Evolutionary conservation across 2,797 vertebrate species (phyloP), one percentile per base, ranked within the genome.

Genomic region (Melopsittacus undulatus): DNA sequence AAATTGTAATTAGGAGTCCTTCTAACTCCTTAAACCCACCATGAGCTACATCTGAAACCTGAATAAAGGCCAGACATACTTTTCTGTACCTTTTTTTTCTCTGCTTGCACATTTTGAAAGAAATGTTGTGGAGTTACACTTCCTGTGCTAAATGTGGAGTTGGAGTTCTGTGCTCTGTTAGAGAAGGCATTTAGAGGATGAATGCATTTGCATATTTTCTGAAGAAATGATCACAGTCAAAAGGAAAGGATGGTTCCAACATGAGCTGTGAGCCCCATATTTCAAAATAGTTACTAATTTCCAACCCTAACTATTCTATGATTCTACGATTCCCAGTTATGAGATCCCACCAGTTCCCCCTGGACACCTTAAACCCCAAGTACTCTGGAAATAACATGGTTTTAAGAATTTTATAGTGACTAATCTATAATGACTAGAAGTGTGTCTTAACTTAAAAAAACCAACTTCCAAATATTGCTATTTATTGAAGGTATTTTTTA

Each of bases 201-300:
- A 94, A 94, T 90, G 64, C 46, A 96, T 96, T 95, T 97, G 91
- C 93, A 92, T 94, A 93, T 94, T 94, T 92, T 91, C 88, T 89
- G 87, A 87, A 91, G 93, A 89, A 94, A 67, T 85, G 40, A 83
- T 95, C 68, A 80, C 42, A 90, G 75, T 40, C 83, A 83, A 92
- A 91, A 88, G 87, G 45, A 87, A 78, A 89, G 40, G 56, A 87
- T 75, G 81, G 27, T 80, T 96, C 78, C 38, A 64, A 59, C 16
- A 75, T 51, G 30, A 87, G 42, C 56, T 90, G 52, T 70, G 79
- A 89, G 43, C 7, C 46, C 45, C 61, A 29, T 74, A 62, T 73
- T 88, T 85, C 42, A 66, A 72, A 75, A 24, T 48, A 42, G 29
- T 34, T 80, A 3, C 34, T 49, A 42, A 51, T 57, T 57, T 34